Percentiles rank a stretch among this genome's conserved stretches.
Evolutionary conservation across 1,140 invertebrate genomes (phyloP).

Genomic region (Diachasma alloeum): DNA sequence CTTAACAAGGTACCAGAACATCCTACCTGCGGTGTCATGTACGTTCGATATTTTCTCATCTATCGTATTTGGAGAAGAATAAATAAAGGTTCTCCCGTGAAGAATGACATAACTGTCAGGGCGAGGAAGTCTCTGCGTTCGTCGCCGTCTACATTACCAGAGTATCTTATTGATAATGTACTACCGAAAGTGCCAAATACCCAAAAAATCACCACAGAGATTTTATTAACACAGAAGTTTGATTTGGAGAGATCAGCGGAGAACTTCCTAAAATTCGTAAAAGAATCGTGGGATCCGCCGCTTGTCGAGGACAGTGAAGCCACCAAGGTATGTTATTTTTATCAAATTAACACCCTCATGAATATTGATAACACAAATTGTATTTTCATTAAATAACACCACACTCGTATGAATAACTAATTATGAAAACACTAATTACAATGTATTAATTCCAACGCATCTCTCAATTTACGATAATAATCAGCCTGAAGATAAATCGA

Average conservation of each 20-base stretch:
- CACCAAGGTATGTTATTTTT: constrained; percentile 20
- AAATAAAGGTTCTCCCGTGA: constrained; percentile 45
- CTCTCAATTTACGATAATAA: constrained; percentile 27
- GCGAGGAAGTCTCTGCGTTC: constrained; percentile 49
- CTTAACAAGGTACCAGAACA: constrained; percentile 46
- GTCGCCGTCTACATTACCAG: constrained; percentile 40
- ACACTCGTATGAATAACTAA: neutral
- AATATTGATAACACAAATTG: neutral
- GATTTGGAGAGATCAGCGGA: constrained; percentile 53
- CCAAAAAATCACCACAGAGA: constrained; percentile 47
- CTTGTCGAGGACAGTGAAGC: neutral
- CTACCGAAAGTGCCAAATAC: constrained; percentile 55
- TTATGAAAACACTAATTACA: neutral
- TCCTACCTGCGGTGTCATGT: constrained; percentile 52
- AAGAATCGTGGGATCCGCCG: constrained; percentile 20
- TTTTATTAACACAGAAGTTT: constrained; percentile 53
- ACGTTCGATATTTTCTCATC: constrained; percentile 56
- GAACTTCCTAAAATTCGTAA: constrained; percentile 52
- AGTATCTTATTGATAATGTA: constrained; percentile 44
- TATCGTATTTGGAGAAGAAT: constrained; percentile 59
- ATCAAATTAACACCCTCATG: neutral
- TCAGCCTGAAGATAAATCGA: constrained; percentile 40
- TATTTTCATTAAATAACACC: neutral
- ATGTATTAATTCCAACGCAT: neutral
- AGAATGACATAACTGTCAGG: constrained; percentile 48